Conservation (phyloP, 2,797 vertebrate species). For the Urocyon cinereoargenteus region DNA sequence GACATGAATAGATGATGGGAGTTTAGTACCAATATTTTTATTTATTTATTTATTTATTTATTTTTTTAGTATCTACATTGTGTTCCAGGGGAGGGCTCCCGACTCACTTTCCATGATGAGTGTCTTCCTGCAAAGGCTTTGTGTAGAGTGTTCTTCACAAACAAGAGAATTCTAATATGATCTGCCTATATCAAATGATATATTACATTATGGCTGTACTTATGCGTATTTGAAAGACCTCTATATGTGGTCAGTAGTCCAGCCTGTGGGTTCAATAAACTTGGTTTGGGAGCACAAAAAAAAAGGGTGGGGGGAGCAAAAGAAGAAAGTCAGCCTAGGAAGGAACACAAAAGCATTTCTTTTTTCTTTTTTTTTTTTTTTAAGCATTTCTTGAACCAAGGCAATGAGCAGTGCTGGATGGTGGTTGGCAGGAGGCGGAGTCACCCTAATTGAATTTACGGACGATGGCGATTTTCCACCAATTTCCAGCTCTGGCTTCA, state of each 20-base stretch:
- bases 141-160: not conserved
- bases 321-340: no score
- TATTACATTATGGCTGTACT: no score
- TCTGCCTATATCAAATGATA: rapidly evolving
- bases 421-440: rapidly evolving
- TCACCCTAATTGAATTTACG: no score
- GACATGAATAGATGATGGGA: rapidly evolving
- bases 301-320: rapidly evolving
- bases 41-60: no score
- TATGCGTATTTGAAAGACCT: rapidly evolving
- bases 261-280: not conserved
- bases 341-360: not conserved
- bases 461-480: rapidly evolving
- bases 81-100: no score
- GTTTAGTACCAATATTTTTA: rapidly evolving
- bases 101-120: not conserved
- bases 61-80: rapidly evolving
- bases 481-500: not conserved
- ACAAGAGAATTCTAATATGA: rapidly evolving
- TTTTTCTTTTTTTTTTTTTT: no score
- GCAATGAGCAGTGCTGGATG: no score
- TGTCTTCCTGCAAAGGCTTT: not conserved
- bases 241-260: rapidly evolving
- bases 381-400: not conserved
- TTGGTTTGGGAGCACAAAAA: not conserved